Evolutionary conservation across 2,888 invertebrate species (phyloP), one percentile per base, ranked within the genome.

Genomic region (Hecatera dysodea): DNA sequence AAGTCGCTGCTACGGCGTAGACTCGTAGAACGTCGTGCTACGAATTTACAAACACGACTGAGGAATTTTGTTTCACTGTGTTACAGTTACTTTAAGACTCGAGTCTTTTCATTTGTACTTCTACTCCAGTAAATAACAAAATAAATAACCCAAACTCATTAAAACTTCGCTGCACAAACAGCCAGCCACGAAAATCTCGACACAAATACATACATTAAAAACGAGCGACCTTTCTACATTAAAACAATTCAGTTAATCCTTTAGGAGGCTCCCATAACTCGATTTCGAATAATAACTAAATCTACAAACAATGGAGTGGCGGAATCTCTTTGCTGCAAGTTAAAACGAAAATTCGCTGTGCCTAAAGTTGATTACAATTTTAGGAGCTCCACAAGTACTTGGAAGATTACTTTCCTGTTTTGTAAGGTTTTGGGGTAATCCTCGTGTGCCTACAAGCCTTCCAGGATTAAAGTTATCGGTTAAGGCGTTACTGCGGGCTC

Each of bases 241-340:
- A 82, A 84, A 84, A 82, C 77, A 86, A 83, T 79, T 81, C 78
- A 65, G 83, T 82, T 86, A 86, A 86, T 84, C 84, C 82, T 77
- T 69, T 73, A 77, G 72, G 72, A 76, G 75, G 75, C 73, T 78
- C 72, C 77, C 81, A 82, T 90, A 90, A 89, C 86, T 87, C 85
- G 88, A 90, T 90, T 90, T 76, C 75, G 80, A 82, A 84, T 86
- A 86, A 90, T 89, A 90, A 90, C 89, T 85, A 85, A 88, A 89
- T 86, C 88, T 82, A 81, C 89, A 90, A 90, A 90, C 89, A 90
- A 89, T 87, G 86, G 83, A 83, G 83, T 85, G 85, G 76, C 78
- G 81, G 81, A 83, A 85, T 84, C 85, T 85, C 87, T 81, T 80
- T 85, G 80, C 73, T 85, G 79, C 81, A 87, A 88, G 87, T 86